A percentile compares a stretch with the other conserved stretches of the same genome.
phyloP scores from a whole-genome alignment of 2,113 vertebrate species.

The Phrynosoma platyrhinos region DNA sequence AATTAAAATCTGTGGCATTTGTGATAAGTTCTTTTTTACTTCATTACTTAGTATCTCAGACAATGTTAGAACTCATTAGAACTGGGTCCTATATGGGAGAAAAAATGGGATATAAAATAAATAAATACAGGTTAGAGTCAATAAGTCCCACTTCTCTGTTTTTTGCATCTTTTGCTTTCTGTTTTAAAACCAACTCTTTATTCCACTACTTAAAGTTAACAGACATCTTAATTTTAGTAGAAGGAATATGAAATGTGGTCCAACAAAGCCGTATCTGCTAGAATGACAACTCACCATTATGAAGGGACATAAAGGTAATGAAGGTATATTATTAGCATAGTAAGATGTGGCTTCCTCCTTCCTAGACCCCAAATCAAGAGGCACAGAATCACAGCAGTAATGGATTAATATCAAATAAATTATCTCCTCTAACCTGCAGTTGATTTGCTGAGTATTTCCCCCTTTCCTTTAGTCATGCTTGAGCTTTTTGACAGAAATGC shows the following conservation, averaged over 20 bases:
- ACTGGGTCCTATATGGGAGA: no score
- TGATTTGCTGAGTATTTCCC: not conserved
- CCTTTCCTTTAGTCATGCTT: not conserved
- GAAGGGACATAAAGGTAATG: not conserved
- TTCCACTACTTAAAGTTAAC: no score
- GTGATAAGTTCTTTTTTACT: not conserved
- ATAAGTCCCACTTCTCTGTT: no score
- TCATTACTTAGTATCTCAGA: not conserved
- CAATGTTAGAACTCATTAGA: not conserved
- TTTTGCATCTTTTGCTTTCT: not conserved
- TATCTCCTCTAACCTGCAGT: no score
- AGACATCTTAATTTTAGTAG: conserved; percentile 3
- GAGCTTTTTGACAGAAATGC: not conserved
- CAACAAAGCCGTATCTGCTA: not conserved
- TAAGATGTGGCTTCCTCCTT: no score
- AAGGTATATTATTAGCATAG: no score
- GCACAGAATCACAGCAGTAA: no score
- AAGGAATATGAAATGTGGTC: conserved; percentile 27
- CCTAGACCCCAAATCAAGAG: no score
- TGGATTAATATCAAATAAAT: not conserved
- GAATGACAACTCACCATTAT: not conserved
- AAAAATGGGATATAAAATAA: not conserved
- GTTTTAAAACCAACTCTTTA: conserved; percentile 51
- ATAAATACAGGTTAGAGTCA: no score
- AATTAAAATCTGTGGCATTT: not conserved